Conservation (phyloP, 2,797 vertebrate species). For the Erithacus rubecula region DNA sequence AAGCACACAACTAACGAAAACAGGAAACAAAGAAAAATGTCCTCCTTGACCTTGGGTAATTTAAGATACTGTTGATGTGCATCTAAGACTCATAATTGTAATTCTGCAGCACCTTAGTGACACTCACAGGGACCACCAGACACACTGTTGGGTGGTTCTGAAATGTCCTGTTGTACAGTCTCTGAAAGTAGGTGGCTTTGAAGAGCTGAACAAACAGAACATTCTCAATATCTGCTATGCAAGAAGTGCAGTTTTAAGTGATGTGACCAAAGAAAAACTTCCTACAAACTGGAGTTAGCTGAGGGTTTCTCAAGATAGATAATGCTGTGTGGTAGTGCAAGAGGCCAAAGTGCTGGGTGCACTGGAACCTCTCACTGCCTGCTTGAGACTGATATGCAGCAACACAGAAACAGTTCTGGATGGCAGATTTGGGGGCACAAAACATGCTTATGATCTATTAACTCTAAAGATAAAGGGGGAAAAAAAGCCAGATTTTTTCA, state of each 20-base stretch:
- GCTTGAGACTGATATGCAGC: neutral
- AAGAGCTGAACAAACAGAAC: neutral
- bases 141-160: neutral
- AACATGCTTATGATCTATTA: neutral
- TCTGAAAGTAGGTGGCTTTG: neutral
- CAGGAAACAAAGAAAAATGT: neutral
- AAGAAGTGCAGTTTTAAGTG: neutral
- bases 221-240: neutral
- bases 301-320: neutral
- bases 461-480: neutral
- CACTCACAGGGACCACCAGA: neutral
- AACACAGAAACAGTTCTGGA: neutral
- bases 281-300: neutral
- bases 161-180: neutral
- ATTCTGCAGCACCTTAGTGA: neutral
- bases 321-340: neutral
- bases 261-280: neutral
- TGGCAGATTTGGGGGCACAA: neutral
- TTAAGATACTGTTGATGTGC: neutral
- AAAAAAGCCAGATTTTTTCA: neutral
- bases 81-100: neutral
- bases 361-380: neutral
- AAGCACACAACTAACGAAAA: neutral
- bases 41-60: neutral
- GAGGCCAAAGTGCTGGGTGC: neutral